Conservation (phyloP, 2,888 invertebrate genomes). For the Rugalucina vietnamica region DNA sequence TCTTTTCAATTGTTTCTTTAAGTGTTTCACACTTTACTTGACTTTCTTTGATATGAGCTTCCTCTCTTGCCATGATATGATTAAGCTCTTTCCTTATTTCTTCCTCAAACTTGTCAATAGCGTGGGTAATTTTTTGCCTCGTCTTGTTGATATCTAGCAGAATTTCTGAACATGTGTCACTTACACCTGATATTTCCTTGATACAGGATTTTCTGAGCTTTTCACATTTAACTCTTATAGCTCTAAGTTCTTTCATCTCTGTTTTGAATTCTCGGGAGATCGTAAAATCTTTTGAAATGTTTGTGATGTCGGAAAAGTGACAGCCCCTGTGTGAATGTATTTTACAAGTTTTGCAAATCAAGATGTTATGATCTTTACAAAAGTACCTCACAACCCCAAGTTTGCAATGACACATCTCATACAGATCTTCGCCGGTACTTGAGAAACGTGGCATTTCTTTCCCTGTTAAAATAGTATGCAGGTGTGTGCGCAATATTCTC, state of each 20-base stretch:
- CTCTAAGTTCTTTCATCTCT: background rate
- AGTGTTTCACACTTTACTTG: background rate
- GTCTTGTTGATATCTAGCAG: background rate
- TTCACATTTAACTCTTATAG: background rate
- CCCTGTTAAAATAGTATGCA: background rate
- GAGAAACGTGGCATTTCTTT: background rate
- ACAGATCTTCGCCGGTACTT: background rate
- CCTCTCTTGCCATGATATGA: background rate
- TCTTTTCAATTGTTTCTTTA: background rate
- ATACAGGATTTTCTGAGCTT: background rate
- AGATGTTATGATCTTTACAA: background rate
- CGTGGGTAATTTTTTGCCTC: background rate
- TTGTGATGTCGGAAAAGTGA: background rate
- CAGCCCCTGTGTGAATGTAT: background rate
- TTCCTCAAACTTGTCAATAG: background rate
- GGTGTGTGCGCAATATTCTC: background rate
- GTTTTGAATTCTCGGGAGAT: background rate
- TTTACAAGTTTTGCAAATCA: slow-evolving; percentile 1
- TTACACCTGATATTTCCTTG: background rate
- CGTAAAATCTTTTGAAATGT: background rate
- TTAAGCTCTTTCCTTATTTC: background rate
- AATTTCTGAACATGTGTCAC: background rate
- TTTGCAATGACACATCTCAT: background rate
- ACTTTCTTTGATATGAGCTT: background rate
- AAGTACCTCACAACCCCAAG: background rate